Evolutionary conservation across 2,113 vertebrate species (phyloP), one percentile per base, ranked within the genome.

Genomic region (Phaetusa simplex): DNA sequence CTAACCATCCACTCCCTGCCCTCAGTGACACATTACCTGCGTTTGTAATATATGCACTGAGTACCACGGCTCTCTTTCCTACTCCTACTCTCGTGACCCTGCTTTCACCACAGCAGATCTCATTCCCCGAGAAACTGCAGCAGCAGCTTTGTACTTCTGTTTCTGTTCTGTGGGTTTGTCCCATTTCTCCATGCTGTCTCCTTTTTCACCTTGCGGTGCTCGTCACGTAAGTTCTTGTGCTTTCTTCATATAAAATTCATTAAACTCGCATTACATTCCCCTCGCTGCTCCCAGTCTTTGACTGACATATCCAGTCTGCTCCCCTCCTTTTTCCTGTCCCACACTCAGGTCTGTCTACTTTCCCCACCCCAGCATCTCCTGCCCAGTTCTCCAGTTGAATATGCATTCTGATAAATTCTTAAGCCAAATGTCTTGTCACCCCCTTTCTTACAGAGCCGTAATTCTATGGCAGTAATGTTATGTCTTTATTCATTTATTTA

Each of bases 201-300:
- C 12, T 52, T 38, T 81, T 83, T 45, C 32, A 65, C 42, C 52
- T 91, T n/a, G 3, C 72, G 14, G 3, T 69, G 43, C 32, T 81
- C 29, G 20, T 69, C 55, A 53, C 17, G 12, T 27, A n/a, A 72
- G 40, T 50, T 50, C 22, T 74, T 47, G 50, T 89, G 38, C 47
- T 59, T 53, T 59, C 52, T 91, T 86, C n/a, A 13, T 79, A 18
- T 59, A 74, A 85, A 91, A 90, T 90, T 79, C 24, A 79, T 88
- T 38, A 38, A 67, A 49, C 23, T 85, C 52, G 73, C 61, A 30
- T 90, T 94, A 40, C 27, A 5, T 86, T 91, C 38, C 53, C 9
- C 32, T 90, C 49, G 18, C 11, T 90, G 62, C 93, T 96, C 55
- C 64, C 49, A 14, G 67, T 56, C 58, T 73, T 47, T 58, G 55